These are phyloP conservation scores for Colaptes auratus DNA, from an alignment of 2,113 vertebrate species.

Conservation along the genomic window DNA sequence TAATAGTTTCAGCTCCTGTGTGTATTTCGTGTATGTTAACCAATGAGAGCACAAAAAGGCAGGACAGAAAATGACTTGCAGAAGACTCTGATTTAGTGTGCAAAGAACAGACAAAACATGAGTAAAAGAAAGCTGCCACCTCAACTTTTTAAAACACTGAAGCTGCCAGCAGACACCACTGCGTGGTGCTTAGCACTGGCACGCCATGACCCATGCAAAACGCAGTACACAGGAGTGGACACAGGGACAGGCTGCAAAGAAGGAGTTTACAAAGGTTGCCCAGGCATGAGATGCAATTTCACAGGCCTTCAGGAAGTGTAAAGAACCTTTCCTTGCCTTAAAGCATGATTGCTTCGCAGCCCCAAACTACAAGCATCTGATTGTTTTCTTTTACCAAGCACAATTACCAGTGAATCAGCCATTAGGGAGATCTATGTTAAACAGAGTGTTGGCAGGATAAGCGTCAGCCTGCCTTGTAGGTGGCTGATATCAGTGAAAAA, in stretches of 20 bases:
- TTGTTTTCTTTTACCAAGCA: background rate
- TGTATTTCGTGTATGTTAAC: background rate
- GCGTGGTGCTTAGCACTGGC: background rate
- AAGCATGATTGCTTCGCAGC: background rate
- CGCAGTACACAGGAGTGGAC: background rate
- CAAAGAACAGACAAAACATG: background rate
- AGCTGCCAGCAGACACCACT: background rate
- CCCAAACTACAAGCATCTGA: background rate
- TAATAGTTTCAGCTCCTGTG: background rate
- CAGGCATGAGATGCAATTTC: background rate
- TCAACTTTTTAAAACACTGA: background rate
- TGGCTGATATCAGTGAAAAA: background rate
- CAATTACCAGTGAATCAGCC: background rate
- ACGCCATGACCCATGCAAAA: rapidly evolving
- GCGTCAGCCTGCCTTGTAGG: background rate
- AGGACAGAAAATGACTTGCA: background rate
- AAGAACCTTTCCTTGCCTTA: background rate
- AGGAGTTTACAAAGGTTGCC: background rate
- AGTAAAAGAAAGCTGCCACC: background rate
- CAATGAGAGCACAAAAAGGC: background rate
- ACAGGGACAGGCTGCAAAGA: background rate
- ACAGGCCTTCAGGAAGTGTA: background rate
- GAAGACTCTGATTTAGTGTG: background rate
- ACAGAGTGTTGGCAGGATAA: constrained; percentile 15
- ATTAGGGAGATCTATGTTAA: background rate